Evolutionary conservation across 2,113 vertebrate genomes (phyloP).

Genomic region (Podarcis cretensis): DNA sequence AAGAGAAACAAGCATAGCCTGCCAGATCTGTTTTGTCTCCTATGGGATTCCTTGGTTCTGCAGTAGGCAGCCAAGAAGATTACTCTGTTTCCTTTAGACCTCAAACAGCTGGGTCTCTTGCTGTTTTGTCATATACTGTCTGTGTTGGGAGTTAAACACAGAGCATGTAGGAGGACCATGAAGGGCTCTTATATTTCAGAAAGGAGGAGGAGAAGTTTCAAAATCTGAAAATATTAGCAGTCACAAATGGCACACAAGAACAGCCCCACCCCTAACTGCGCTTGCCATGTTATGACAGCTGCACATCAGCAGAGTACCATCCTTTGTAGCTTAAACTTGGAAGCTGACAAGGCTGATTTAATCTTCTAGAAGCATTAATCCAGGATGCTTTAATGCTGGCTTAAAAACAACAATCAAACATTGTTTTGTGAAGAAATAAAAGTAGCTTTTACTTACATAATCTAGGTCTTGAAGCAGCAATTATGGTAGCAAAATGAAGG

Average conservation of each 20-base stretch:
- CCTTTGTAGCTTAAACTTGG: no score
- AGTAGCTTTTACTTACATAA: no score
- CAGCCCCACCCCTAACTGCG: neutral
- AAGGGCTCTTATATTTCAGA: constrained; percentile 57
- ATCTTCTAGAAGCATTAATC: no score
- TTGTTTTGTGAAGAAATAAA: no score
- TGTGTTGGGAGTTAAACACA: constrained; percentile 51
- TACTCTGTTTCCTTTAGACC: constrained; percentile 69
- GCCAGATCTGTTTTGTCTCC: constrained; percentile 60
- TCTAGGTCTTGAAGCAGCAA: no score
- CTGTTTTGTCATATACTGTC: constrained; percentile 63
- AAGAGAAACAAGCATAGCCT: constrained; percentile 54
- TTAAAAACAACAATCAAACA: no score
- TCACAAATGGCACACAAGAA: neutral
- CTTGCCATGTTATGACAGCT: neutral
- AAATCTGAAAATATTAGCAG: constrained; percentile 20
- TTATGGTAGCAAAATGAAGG: no score
- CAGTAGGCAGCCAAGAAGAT: constrained; percentile 58
- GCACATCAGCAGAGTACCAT: neutral
- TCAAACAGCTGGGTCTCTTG: constrained; percentile 67
- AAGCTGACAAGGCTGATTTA: no score
- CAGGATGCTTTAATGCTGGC: no score
- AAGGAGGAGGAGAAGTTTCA: constrained; percentile 17
- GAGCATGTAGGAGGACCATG: constrained; percentile 61
- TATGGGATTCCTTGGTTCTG: constrained; percentile 58